phyloP scores from a whole-genome alignment of 1,140 invertebrate species.

The Odontomachus brunneus region DNA sequence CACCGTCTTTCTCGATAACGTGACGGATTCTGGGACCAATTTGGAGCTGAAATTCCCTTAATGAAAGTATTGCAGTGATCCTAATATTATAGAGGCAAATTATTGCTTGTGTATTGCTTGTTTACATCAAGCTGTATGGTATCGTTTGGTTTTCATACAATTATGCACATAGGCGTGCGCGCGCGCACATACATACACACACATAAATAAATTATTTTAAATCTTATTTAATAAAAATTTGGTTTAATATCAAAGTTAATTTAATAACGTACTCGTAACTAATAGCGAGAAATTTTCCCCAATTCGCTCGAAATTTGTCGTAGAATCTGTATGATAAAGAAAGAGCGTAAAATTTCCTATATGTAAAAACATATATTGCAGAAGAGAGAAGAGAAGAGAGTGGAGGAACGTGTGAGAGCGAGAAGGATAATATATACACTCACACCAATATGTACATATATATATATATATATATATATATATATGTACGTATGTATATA shows the following conservation, averaged over 20 bases:
- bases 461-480: slow-evolving; percentile 11
- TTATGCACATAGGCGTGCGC: no score
- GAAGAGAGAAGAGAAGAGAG: slow-evolving; percentile 23
- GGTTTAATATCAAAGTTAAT: no score
- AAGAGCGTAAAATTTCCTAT: neutral
- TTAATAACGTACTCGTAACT: neutral
- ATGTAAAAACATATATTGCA: neutral
- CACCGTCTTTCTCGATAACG: neutral
- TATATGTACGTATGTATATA: slow-evolving; percentile 25
- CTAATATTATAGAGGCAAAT: neutral
- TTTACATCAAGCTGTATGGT: neutral
- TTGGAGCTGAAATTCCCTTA: neutral
- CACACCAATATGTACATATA: slow-evolving; percentile 9
- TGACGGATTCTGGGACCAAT: neutral
- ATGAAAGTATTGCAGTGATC: neutral
- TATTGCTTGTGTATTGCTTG: no score
- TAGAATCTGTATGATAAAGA: slow-evolving; percentile 7
- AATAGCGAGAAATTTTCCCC: neutral
- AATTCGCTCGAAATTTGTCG: neutral
- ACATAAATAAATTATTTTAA: no score
- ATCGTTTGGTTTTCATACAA: no score
- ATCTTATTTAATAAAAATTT: neutral
- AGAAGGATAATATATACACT: slow-evolving; percentile 52
- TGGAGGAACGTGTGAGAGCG: neutral
- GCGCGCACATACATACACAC: no score